Percentiles rank a stretch among this genome's conserved stretches.
Conservation (phyloP, 2,888 invertebrate species). For the Drosophila infuscata region DNA sequence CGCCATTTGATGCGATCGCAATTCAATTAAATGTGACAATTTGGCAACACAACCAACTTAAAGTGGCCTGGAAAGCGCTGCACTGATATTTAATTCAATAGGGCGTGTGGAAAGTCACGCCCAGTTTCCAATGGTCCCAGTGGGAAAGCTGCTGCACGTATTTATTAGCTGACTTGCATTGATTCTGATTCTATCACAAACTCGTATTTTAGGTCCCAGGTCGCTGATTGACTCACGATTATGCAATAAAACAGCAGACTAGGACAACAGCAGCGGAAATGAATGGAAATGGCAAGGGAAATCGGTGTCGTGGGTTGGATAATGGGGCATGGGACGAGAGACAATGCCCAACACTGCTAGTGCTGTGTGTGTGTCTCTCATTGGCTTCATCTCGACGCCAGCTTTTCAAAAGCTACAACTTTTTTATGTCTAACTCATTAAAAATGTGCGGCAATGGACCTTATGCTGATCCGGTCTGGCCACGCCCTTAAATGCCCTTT, state of each 20-base stretch:
- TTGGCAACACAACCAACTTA: constrained; percentile 51
- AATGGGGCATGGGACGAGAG: constrained; percentile 32
- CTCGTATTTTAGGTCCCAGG: constrained; percentile 24
- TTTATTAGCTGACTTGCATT: constrained; percentile 79
- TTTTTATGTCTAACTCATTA: constrained; percentile 82
- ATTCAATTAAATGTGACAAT: constrained; percentile 72
- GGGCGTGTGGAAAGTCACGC: constrained; percentile 5
- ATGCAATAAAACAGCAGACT: constrained; percentile 77
- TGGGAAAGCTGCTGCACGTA: constrained; percentile 69
- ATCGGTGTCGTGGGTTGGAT: neutral
- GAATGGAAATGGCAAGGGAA: constrained; percentile 24
- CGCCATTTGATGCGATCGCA: constrained; percentile 60
- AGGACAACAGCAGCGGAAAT: constrained; percentile 44
- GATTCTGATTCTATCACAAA: constrained; percentile 19
- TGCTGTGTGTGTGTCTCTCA: constrained; percentile 27
- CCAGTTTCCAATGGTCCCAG: constrained; percentile 8
- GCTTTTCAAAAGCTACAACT: constrained; percentile 76
- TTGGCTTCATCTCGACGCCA: constrained; percentile 70
- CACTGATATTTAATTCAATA: constrained; percentile 66
- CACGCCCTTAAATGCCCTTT: constrained; percentile 35
- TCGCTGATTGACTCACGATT: constrained; percentile 82
- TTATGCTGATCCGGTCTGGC: constrained; percentile 45
- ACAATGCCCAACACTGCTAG: constrained; percentile 50
- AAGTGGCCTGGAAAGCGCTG: constrained; percentile 58
- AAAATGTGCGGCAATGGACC: constrained; percentile 77